Percentiles rank a stretch among this genome's conserved stretches.
Conservation (phyloP, 2,113 vertebrate genomes). For the Coptodon rendalli region DNA sequence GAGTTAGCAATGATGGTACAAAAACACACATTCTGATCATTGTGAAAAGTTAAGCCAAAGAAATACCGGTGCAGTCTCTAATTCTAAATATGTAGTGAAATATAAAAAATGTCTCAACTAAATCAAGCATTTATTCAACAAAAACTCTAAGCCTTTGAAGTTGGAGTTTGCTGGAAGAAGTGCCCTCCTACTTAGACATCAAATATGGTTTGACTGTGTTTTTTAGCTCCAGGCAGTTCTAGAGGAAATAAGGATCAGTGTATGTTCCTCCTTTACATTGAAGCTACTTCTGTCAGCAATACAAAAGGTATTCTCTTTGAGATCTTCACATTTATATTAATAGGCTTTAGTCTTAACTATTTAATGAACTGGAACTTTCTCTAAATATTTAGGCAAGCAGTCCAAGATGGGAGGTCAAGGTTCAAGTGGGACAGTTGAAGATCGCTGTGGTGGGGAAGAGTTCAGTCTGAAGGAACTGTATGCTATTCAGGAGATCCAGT, state of each 20-base stretch:
- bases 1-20: constrained; percentile 88
- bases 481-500: constrained; percentile 94
- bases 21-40: not conserved
- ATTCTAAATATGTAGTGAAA: not conserved
- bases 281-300: constrained; percentile 92
- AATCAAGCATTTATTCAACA: not conserved
- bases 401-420: constrained; percentile 65
- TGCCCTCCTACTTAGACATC: not conserved
- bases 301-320: constrained; percentile 75
- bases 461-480: constrained; percentile 96
- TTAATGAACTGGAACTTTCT: not conserved
- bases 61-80: not conserved
- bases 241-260: constrained; percentile 93
- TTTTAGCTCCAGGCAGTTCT: constrained; percentile 70
- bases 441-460: constrained; percentile 71
- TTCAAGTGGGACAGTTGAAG: constrained; percentile 64
- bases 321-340: too few species aligned
- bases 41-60: not conserved
- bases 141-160: not conserved
- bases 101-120: not conserved
- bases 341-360: not conserved
- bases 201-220: not conserved
- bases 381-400: constrained; percentile 27
- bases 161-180: not conserved
- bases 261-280: constrained; percentile 93